Evolutionary conservation across 1,140 invertebrate genomes (phyloP), one percentile per base, ranked within the genome.

Genomic region (Drosophila triauraria): DNA sequence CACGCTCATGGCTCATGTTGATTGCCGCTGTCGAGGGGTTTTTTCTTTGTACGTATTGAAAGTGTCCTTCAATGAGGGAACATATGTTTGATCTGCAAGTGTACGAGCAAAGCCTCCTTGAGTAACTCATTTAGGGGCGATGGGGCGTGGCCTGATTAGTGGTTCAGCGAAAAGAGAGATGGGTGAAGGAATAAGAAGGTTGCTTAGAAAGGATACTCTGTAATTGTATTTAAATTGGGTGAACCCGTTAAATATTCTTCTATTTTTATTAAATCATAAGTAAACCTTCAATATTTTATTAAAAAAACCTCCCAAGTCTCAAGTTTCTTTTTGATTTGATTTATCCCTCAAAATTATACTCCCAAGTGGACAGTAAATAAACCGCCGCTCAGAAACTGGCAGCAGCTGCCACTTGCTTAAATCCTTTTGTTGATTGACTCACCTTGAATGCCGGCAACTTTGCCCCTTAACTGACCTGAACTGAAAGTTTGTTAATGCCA

Each of bases 371-470:
- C 57, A 44, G 62, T 65, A 62, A 65, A 62, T 65, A 65, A 65
- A 35, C 13, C 53, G 7, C 7, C 40, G 10, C 20, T 25, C 20
- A 17, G 35, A 30, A 47, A 20, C 35, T 35, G 44, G 32, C 32
- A 32, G 27, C 20, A 43, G 46, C 44, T 38, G 44, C 35, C 60
- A 47, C 48, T 54, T 17, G 48, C 30, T 67, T 27, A 70, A 70
- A 53, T 56, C 63, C 68, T 42, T 71, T 57, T 71, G 65, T 71
- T 71, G 65, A 72, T 72, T 70, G 65, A 72, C 65, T 58, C 69
- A 72, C 51, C 69, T 71, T 58, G 67, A 72, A 59, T 72, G 53
- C 6, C n/a, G 54, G 44, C 44, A 72, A 72, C 53, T 72, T 72
- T 72, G 44, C 67, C 67, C 59, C 57, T 43, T 43, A 72, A 20